Conservation (phyloP, 2,113 vertebrate genomes). For the Dicrurus megarhynchus region DNA sequence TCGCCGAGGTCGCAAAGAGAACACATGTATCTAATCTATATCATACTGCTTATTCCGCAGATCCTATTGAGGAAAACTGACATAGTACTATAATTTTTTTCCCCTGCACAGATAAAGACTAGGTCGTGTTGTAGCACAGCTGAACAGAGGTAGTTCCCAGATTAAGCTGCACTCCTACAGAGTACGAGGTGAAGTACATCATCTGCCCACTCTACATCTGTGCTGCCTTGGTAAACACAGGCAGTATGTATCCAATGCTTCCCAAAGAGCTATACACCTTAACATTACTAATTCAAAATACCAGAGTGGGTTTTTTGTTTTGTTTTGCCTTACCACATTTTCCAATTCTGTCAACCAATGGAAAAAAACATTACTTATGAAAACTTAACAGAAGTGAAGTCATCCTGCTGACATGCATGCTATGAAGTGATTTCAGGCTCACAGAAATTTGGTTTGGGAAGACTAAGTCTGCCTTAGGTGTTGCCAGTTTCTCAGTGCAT, state of each 20-base stretch:
- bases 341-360: background rate
- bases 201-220: background rate
- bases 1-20: background rate
- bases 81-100: accelerated
- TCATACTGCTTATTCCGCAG: background rate
- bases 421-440: background rate
- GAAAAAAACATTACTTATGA: background rate
- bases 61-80: background rate
- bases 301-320: background rate
- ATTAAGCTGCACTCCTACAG: background rate
- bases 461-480: background rate
- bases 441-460: background rate
- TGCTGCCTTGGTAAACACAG: background rate
- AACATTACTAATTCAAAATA: background rate
- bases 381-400: background rate
- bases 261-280: background rate
- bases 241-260: background rate
- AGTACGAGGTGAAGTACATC: background rate
- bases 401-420: background rate
- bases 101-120: background rate
- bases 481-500: background rate
- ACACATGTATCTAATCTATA: accelerated
- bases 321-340: background rate
- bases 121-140: background rate
- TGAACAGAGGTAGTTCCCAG: background rate